Evolutionary conservation across 2,113 vertebrate species (phyloP).

Genomic region (Nansenia antarctica): DNA sequence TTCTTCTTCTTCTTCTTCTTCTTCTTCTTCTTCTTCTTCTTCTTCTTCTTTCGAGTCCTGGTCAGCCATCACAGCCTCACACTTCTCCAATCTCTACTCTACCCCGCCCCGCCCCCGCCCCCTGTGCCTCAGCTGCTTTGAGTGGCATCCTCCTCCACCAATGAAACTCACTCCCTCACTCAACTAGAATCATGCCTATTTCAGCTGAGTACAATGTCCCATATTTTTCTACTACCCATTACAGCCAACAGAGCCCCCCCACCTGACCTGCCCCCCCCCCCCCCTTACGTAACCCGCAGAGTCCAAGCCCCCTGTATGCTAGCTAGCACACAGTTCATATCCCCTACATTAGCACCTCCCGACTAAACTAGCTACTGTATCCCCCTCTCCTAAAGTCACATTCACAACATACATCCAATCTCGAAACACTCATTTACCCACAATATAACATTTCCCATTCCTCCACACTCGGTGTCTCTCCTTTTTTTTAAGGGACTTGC

Average conservation of each 20-base stretch:
- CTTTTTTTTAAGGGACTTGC: conserved; percentile 3
- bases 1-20: no score
- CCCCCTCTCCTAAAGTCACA: background rate
- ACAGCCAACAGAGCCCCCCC: conserved; percentile 1
- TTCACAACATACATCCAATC: background rate
- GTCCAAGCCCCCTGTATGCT: background rate
- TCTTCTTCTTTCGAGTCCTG: background rate
- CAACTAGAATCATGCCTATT: conserved; percentile 26
- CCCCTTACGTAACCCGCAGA: background rate
- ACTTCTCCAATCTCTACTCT: conserved; percentile 13
- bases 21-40: background rate
- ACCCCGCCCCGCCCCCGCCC: conserved; percentile 40
- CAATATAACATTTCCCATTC: background rate
- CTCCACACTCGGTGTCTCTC: background rate
- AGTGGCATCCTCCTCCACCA: conserved; percentile 22
- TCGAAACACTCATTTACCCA: no score
- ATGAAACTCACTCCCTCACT: conserved; percentile 21
- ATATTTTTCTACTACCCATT: no score
- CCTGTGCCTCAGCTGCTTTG: conserved; percentile 17
- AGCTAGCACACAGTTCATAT: conserved; percentile 1
- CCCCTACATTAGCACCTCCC: background rate
- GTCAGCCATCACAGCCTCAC: background rate
- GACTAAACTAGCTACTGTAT: background rate
- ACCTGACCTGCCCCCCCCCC: background rate
- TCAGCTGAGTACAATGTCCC: no score